phyloP scores from a whole-genome alignment of 2,888 invertebrate species.

The Drosophila hawaiiensis region DNA sequence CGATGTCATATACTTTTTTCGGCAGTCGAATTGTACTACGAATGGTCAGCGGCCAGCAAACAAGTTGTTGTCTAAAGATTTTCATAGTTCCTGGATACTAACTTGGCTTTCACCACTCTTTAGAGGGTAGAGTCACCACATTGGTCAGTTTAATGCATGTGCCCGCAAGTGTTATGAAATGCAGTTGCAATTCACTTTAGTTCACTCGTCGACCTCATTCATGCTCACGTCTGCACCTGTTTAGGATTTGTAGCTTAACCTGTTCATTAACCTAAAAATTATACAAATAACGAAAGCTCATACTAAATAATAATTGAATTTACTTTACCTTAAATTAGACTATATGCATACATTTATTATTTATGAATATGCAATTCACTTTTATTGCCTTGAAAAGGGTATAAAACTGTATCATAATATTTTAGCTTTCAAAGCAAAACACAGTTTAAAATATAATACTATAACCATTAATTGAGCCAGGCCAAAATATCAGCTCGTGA shows the following conservation, averaged over 20 bases:
- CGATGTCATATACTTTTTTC: slow-evolving; percentile 16
- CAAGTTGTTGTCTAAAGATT: slow-evolving; percentile 42
- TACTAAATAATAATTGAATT: not conserved
- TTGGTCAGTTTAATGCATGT: slow-evolving; percentile 33
- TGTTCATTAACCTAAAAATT: slow-evolving; percentile 8
- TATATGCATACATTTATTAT: not conserved
- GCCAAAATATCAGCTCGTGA: not conserved
- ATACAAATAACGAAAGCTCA: not conserved
- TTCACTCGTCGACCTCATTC: slow-evolving; percentile 7
- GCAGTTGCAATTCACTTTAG: slow-evolving; percentile 13
- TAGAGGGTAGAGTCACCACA: slow-evolving; percentile 29
- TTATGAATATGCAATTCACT: not conserved
- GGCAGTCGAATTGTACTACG: slow-evolving; percentile 18
- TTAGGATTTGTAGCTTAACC: slow-evolving; percentile 9
- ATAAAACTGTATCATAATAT: not conserved
- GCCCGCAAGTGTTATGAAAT: slow-evolving; percentile 57
- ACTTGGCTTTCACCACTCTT: slow-evolving; percentile 62
- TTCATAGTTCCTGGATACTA: slow-evolving; percentile 10
- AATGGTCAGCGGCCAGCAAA: slow-evolving; percentile 21
- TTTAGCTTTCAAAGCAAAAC: not conserved
- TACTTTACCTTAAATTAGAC: not conserved
- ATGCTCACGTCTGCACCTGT: slow-evolving; percentile 21
- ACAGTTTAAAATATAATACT: not conserved
- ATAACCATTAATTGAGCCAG: not conserved
- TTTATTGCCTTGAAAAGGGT: not conserved